Base-by-base conservation (phyloP, 2,113 vertebrate genomes). In the Gallinago paraguaiae region DNA sequence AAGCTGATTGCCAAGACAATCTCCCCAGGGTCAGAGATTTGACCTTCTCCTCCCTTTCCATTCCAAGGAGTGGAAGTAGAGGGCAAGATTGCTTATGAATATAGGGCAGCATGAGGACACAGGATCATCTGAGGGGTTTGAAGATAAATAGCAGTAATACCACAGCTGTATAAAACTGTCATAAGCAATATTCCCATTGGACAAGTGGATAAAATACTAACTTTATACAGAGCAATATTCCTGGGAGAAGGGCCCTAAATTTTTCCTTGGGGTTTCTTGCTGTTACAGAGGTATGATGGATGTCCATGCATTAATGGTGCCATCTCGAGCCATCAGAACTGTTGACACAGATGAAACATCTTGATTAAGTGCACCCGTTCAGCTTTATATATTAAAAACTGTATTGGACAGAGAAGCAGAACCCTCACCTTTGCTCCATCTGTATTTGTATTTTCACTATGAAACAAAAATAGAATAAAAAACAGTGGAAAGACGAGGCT, bases 101-200 rank as follows among this genome's bases (percentile, higher is more conserved):
- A 8, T n/a, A 82, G 54, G 61, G 50, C 92, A 89, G 22, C 53
- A 22, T 7, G 84, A 94, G 90, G 84, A 93, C 90, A 91, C 53
- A 71, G 51, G 35, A 43, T 41, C 48, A 67, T 56, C 41, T 11
- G 76, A 95, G 69, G 43, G 46, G 28, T 54, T 45, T 95, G 90
- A 97, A 97, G 95, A 97, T 76, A 95, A 97, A 98, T 92, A 95
- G 93, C 87, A 95, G n/a, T 88, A 96, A 97, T 97, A 95, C 78
- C 37, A 72, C 46, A 88, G 80, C 65, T 65, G 90, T 92, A 96
- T 97, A 96, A 98, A 97, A 95, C 89, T 96, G 93, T 95, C 95
- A 95, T 86, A 86, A 88, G 65, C 86, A 96, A 95, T 97, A 97
- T 93, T 97, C 95, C 92, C 95, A 80, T 13, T 64, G 71, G 89